A percentile compares a stretch with the other conserved stretches of the same genome.
These are phyloP conservation scores for Carassius carassius DNA, from an alignment of 2,113 vertebrate genomes.

Conservation along the genomic window DNA sequence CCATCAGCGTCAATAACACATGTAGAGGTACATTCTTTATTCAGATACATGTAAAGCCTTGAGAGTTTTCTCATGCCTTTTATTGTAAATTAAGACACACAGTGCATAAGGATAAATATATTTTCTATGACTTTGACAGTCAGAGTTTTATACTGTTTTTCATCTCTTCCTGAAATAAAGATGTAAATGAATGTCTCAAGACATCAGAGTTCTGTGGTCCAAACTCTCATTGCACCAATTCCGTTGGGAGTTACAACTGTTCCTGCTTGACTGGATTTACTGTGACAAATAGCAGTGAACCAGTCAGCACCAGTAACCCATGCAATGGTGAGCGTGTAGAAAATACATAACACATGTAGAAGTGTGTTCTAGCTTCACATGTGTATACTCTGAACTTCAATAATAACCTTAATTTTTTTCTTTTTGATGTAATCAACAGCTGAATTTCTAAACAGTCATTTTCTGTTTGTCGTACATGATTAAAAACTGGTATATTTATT, in stretches of 20 bases:
- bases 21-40: too few relatives aligned
- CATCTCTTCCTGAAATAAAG: neutral
- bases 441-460: neutral
- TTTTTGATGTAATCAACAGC: too few relatives aligned
- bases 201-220: neutral
- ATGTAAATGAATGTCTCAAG: neutral
- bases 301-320: neutral
- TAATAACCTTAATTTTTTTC: neutral
- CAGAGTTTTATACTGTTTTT: too few relatives aligned
- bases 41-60: too few relatives aligned
- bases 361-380: too few relatives aligned
- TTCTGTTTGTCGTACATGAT: neutral
- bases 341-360: neutral
- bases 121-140: too few relatives aligned
- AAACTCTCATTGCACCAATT: neutral
- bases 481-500: neutral
- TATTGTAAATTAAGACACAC: too few relatives aligned
- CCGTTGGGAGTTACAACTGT: neutral
- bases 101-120: too few relatives aligned
- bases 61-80: too few relatives aligned
- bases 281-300: neutral
- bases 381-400: neutral
- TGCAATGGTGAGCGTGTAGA: neutral
- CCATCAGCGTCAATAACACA: too few relatives aligned
- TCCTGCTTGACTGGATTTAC: neutral